Evolutionary conservation across 92 coral and sea anemone species (phyloP), one percentile per base, ranked within the genome.

Genomic region (Montipora capitata): DNA sequence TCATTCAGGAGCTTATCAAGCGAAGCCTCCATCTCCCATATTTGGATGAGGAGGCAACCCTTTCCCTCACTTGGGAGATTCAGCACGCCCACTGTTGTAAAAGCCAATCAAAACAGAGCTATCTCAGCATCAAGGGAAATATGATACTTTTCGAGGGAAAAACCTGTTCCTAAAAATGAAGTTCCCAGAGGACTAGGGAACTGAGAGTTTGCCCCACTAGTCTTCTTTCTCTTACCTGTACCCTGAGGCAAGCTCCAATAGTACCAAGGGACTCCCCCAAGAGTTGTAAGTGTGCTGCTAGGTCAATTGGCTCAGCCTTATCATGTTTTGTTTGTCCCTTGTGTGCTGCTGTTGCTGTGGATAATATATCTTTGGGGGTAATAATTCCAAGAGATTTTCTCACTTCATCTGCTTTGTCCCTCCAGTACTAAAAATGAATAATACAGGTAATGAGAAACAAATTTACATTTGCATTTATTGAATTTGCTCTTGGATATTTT

Each of bases 221-320:
- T 20, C 41, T 14, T 12, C 5, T 5, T 76, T 20, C 20, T 10
- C 79, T 17, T 14, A 97, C 99, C 98, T 97, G 99, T 85, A 93
- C 94, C 79, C 85, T 91, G 18, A 97, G 95, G 62, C 95, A 91
- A 40, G 87, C 82, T 45, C 99, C 99, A 70, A 97, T 93, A 57
- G 96, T 90, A 48, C 87, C 80, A 39, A 97, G 93, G 27, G 99
- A 97, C 76, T 97, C 99, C 62, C 99, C 99, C 79, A 97, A 91
- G 14, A 97, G 94, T 45, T 94, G 95, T 3, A 97, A 94, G 79
- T 97, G 96, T 5, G 99, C 99, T 0, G 99, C 99, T 93, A 97
- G 87, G 75, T 97, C 99, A 68, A 97, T 81, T 3, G 96, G 93
- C 74, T 97, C 96, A 11, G 93, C 76, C 15, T 88, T 86, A 20